Evolutionary conservation across 1,140 invertebrate genomes (phyloP).

Genomic region (Pseudoatta argentina): DNA sequence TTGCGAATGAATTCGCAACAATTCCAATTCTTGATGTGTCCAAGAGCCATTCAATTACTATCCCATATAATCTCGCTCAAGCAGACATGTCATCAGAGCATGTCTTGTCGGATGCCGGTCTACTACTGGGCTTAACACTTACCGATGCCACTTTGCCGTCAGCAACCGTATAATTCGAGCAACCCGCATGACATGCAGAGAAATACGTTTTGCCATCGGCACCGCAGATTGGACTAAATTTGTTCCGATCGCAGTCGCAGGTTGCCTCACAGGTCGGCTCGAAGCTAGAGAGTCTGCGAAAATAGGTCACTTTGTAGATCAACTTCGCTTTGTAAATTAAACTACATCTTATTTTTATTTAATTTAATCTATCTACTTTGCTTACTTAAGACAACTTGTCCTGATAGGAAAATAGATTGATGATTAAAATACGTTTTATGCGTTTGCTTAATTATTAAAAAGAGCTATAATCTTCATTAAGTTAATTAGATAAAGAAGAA

Average conservation of each 20-base stretch:
- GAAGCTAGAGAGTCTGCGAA: constrained; percentile 84
- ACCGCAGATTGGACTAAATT: constrained; percentile 94
- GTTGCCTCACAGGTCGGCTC: constrained; percentile 89
- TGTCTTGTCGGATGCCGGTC: not conserved
- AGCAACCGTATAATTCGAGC: constrained; percentile 88
- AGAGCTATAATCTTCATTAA: not conserved
- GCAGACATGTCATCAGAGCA: constrained; percentile 27
- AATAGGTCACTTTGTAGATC: not conserved
- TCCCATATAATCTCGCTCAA: constrained; percentile 19
- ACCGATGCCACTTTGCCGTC: constrained; percentile 88
- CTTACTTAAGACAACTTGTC: not conserved
- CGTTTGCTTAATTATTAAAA: not conserved
- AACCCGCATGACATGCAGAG: constrained; percentile 96
- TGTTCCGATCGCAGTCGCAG: constrained; percentile 91
- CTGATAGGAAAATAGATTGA: not conserved
- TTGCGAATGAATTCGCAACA: not conserved
- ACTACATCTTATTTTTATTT: not conserved
- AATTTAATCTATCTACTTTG: not conserved
- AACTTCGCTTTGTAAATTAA: not conserved
- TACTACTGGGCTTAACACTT: constrained; percentile 59
- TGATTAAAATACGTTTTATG: not conserved
- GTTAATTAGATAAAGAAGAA: not conserved
- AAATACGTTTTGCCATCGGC: constrained; percentile 93
- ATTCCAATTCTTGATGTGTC: constrained; percentile 12
- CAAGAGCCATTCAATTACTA: constrained; percentile 41